These are phyloP conservation scores for Typhlichthys eigenmanni DNA, from an alignment of 2,797 vertebrate genomes.

Conservation along the genomic window DNA sequence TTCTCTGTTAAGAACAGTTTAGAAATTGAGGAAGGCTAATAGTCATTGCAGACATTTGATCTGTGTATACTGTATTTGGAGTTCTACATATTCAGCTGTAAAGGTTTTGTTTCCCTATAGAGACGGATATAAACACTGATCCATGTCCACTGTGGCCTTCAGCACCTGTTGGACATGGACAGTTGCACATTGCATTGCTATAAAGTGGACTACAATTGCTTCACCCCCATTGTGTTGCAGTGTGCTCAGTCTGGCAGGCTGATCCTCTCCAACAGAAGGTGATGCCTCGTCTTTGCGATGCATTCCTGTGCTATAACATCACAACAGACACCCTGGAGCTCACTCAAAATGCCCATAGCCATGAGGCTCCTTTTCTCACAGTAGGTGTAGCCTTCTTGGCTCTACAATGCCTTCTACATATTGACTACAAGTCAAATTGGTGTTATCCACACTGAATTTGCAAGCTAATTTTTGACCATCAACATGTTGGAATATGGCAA, in stretches of 20 bases:
- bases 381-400: conserved; percentile 26
- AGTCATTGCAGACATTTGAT: too few relatives aligned
- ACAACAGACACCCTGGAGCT: conserved; percentile 39
- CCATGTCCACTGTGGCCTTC: conserved; percentile 18
- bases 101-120: conserved; percentile 47
- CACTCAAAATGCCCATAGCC: conserved; percentile 34
- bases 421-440: conserved; percentile 25
- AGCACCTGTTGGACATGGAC: conserved; percentile 74
- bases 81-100: conserved; percentile 38
- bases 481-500: too few relatives aligned
- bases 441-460: conserved; percentile 10
- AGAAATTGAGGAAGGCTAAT: too few relatives aligned
- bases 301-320: conserved; percentile 62
- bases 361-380: conserved; percentile 28
- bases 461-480: conserved; percentile 1
- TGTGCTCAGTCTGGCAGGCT: conserved; percentile 51
- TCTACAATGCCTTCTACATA: conserved; percentile 14
- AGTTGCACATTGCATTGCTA: conserved; percentile 74
- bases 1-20: too few relatives aligned
- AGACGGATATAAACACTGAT: conserved; percentile 63
- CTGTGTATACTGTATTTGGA: too few relatives aligned
- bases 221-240: conserved; percentile 44
- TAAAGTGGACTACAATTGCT: conserved; percentile 45
- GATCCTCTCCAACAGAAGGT: conserved; percentile 58
- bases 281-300: conserved; percentile 45